Evolutionary conservation across 2,888 invertebrate genomes (phyloP).

Genomic region (Furcula furcula): DNA sequence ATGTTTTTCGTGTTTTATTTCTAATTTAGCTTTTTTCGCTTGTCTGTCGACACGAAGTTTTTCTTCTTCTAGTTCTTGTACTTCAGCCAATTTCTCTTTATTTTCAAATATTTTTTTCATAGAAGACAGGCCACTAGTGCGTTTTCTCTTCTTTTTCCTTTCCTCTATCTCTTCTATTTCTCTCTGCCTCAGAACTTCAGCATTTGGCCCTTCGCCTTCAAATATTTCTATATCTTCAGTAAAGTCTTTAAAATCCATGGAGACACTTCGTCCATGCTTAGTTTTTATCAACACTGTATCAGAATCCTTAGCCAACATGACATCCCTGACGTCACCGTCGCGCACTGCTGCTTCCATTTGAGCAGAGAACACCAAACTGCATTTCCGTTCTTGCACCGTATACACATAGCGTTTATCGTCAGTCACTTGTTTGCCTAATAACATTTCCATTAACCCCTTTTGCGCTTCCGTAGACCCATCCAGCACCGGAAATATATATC

Average conservation of each 20-base stretch:
- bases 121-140: constrained; percentile 84
- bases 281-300: constrained; percentile 88
- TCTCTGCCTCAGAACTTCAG: constrained; percentile 83
- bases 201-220: constrained; percentile 87
- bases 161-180: constrained; percentile 80
- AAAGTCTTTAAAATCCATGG: constrained; percentile 85
- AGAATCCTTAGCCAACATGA: constrained; percentile 88
- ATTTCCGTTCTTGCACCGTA: constrained; percentile 87
- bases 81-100: constrained; percentile 86
- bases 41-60: constrained; percentile 63
- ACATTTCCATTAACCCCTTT: constrained; percentile 82
- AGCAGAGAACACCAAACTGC: constrained; percentile 88
- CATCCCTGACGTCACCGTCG: constrained; percentile 88
- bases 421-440: constrained; percentile 81
- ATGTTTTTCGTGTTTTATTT: constrained; percentile 69
- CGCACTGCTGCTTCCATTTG: constrained; percentile 88
- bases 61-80: constrained; percentile 80
- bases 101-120: constrained; percentile 89
- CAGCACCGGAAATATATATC: constrained; percentile 88
- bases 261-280: constrained; percentile 88
- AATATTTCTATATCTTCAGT: constrained; percentile 82
- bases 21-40: constrained; percentile 68
- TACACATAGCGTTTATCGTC: constrained; percentile 87
- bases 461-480: constrained; percentile 86
- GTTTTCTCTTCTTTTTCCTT: constrained; percentile 80